phyloP scores from a whole-genome alignment of 92 coral and sea anemone genomes.

The Bergia sp. region DNA sequence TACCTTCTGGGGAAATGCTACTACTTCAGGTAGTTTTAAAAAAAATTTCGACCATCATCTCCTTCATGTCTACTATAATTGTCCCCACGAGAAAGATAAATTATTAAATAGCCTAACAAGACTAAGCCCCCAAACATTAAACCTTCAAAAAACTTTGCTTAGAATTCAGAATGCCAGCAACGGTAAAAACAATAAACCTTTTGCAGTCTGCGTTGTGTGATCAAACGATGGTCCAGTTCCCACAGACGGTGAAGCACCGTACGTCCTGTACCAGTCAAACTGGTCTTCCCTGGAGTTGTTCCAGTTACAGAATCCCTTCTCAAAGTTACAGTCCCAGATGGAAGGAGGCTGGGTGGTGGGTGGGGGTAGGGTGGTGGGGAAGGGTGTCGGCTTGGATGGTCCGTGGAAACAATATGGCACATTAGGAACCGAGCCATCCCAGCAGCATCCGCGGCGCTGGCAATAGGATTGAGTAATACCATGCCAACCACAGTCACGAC shows the following conservation, averaged over 20 bases:
- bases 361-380: slow-evolving; percentile 91
- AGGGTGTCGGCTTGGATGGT: slow-evolving; percentile 92
- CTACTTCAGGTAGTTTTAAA: no score
- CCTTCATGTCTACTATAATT: no score
- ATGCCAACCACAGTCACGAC: slow-evolving; percentile 75
- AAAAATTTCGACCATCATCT: no score
- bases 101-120: no score
- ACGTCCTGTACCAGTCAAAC: slow-evolving; percentile 71
- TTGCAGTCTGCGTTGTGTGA: slow-evolving; percentile 83
- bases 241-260: slow-evolving; percentile 66
- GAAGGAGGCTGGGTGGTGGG: slow-evolving; percentile 86
- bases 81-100: no score
- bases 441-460: slow-evolving; percentile 85
- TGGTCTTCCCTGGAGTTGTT: slow-evolving; percentile 84
- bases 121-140: no score
- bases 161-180: background rate
- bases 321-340: slow-evolving; percentile 91
- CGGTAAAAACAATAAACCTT: slow-evolving; percentile 57
- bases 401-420: slow-evolving; percentile 88
- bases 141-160: no score
- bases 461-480: slow-evolving; percentile 68
- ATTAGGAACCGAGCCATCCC: slow-evolving; percentile 86
- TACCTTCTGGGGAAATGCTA: no score
- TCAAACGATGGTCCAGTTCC: slow-evolving; percentile 87
- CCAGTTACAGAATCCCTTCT: slow-evolving; percentile 80